These are phyloP conservation scores for Cariama cristata DNA, from an alignment of 2,113 vertebrate species.

Conservation along the genomic window DNA sequence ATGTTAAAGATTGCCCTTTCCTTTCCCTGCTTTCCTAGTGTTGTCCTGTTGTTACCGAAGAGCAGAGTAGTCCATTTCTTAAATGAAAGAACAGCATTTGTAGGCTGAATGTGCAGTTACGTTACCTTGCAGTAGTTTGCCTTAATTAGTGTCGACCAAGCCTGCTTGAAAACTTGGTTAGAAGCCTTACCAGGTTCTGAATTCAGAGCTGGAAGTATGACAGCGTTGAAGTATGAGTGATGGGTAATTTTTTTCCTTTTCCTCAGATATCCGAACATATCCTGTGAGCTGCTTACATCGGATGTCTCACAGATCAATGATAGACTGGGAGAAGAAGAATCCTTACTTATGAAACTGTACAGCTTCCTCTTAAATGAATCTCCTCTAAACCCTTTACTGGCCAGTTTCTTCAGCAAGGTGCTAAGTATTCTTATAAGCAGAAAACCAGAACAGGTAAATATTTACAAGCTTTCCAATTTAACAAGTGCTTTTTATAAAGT, in stretches of 20 bases:
- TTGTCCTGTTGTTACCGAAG: not conserved
- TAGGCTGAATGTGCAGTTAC: not conserved
- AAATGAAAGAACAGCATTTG: not conserved
- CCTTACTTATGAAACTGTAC: conserved; percentile 91
- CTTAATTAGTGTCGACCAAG: not conserved
- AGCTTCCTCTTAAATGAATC: conserved; percentile 93
- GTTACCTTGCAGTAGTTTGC: not conserved
- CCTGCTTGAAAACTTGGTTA: not conserved
- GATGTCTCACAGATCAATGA: conserved; percentile 97
- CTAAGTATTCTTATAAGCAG: conserved; percentile 98
- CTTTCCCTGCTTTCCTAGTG: not conserved
- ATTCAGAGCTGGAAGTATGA: not conserved
- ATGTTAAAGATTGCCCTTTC: not conserved
- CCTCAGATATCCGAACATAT: conserved; percentile 95
- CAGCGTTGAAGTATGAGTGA: not conserved
- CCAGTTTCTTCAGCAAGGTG: conserved; percentile 99
- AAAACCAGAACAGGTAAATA: conserved; percentile 94
- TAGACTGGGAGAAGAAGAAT: conserved; percentile 93
- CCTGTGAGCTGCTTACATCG: conserved; percentile 96
- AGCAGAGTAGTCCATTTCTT: not conserved
- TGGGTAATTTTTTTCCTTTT: not conserved
- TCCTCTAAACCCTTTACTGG: conserved; percentile 93
- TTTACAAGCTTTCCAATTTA: not conserved
- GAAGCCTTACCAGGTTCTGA: not conserved
- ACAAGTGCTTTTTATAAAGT: not conserved